Evolutionary conservation across 1,140 invertebrate species (phyloP).

Genomic region (Brachionus koreanus): DNA sequence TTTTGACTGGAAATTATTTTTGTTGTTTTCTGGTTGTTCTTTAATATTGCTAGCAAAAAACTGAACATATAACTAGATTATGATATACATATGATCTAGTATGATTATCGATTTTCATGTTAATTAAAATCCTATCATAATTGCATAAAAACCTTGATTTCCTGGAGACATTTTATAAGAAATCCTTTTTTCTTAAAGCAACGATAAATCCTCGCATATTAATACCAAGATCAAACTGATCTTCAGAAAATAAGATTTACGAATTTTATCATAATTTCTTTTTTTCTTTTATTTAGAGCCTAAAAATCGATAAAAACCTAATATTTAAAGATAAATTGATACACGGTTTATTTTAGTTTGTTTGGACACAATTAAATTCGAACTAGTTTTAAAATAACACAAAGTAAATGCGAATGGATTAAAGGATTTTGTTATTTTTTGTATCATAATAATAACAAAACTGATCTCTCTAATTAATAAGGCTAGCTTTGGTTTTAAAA

Average conservation of each 20-base stretch:
- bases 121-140: neutral
- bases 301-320: neutral
- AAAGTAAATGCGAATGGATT: neutral
- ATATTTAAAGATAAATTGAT: neutral
- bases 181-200: neutral
- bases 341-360: neutral
- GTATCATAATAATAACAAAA: neutral
- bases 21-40: neutral
- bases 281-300: neutral
- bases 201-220: neutral
- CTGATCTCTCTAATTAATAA: neutral
- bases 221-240: neutral
- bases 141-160: neutral
- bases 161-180: neutral
- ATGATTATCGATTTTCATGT: neutral
- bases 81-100: neutral
- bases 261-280: neutral
- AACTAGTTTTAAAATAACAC: neutral
- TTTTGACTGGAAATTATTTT: too few species aligned
- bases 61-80: neutral
- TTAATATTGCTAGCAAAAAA: neutral
- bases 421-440: neutral
- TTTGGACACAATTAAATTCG: conserved; percentile 2
- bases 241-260: neutral
- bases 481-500: neutral